Evolutionary conservation across 2,797 vertebrate genomes (phyloP).

Genomic region (Pelobates cultripes): DNA sequence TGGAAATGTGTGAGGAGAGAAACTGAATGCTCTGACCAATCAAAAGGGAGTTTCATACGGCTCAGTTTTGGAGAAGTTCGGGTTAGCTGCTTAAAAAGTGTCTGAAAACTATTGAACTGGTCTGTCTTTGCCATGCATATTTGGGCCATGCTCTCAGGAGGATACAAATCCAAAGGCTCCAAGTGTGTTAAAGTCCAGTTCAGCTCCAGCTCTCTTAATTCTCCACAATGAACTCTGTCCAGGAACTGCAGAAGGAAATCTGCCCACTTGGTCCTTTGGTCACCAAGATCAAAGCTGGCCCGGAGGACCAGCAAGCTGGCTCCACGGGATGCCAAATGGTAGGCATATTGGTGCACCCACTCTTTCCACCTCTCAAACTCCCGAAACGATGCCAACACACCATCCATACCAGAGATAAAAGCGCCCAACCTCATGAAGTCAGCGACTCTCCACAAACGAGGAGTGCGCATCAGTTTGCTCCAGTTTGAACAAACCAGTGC

Average conservation of each 20-base stretch:
- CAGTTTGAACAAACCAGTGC: constrained; percentile 79
- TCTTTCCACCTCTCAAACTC: constrained; percentile 82
- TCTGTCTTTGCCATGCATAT: constrained; percentile 82
- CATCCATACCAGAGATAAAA: constrained; percentile 76
- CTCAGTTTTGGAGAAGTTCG: constrained; percentile 75
- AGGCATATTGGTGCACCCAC: constrained; percentile 82
- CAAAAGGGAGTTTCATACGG: constrained; percentile 80
- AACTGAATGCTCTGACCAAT: constrained; percentile 81
- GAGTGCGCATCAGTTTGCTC: constrained; percentile 79
- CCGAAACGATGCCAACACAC: constrained; percentile 77
- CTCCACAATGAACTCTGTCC: constrained; percentile 79
- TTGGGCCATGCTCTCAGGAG: constrained; percentile 76
- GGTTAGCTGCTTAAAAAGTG: constrained; percentile 74
- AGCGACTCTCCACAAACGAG: constrained; percentile 81
- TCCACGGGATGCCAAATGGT: constrained; percentile 78
- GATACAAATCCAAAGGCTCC: constrained; percentile 77
- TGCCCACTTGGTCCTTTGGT: constrained; percentile 78
- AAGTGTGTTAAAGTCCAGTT: constrained; percentile 84
- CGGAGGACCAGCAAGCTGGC: constrained; percentile 79
- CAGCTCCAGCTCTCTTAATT: constrained; percentile 80
- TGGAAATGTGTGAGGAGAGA: constrained; percentile 77
- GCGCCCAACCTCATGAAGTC: constrained; percentile 80
- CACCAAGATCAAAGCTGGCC: constrained; percentile 82
- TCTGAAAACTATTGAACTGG: constrained; percentile 81
- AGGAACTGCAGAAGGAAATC: constrained; percentile 78